These are phyloP conservation scores for Serilophus lunatus DNA, from an alignment of 2,113 vertebrate genomes.

Conservation along the genomic window DNA sequence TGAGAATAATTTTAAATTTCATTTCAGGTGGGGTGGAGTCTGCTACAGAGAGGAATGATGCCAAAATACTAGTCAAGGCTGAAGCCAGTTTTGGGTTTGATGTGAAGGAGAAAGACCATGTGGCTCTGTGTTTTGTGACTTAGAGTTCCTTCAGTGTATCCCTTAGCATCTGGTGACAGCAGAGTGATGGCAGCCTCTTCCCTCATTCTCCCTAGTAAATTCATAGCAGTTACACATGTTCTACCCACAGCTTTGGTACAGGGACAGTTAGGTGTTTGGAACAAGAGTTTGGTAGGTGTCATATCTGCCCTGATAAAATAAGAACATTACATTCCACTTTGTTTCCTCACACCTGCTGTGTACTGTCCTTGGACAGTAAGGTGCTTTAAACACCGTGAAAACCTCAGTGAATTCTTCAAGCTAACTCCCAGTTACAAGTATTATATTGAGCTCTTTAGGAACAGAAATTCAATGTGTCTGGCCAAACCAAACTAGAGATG, in stretches of 20 bases:
- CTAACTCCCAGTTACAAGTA: not conserved
- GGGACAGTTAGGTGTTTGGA: not conserved
- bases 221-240: accelerated
- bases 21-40: not conserved
- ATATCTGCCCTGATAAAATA: not conserved
- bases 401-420: not conserved
- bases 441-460: not conserved
- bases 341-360: not conserved
- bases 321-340: not conserved
- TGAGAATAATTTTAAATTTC: not conserved
- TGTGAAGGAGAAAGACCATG: not conserved
- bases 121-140: not conserved
- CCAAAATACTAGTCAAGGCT: not conserved
- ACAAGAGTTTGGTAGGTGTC: not conserved
- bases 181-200: not conserved
- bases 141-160: not conserved
- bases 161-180: not conserved
- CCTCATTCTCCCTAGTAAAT: not conserved
- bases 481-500: not conserved
- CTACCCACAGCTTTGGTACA: not conserved
- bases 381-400: not conserved
- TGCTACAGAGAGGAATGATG: not conserved
- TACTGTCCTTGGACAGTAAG: not conserved
- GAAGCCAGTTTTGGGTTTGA: not conserved
- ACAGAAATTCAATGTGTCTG: not conserved